A percentile compares a stretch with the other conserved stretches of the same genome.
phyloP scores from a whole-genome alignment of 2,113 vertebrate genomes.

The Pelusios castaneus region DNA sequence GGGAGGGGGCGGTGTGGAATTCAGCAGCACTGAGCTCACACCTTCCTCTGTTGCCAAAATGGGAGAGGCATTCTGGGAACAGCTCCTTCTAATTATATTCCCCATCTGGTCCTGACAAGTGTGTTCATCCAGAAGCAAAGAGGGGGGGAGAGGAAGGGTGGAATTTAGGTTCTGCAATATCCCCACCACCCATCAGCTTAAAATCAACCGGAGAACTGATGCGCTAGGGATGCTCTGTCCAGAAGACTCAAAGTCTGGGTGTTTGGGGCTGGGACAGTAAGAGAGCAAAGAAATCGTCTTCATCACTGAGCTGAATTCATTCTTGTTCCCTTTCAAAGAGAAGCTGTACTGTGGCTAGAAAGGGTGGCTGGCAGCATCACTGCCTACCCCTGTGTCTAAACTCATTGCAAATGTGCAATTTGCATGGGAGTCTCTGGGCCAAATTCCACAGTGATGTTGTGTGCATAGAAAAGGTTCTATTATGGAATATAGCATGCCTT shows the following conservation, averaged over 20 bases:
- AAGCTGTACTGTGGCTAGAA: slow-evolving; percentile 19
- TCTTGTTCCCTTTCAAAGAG: slow-evolving; percentile 14
- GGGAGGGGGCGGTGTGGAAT: not conserved
- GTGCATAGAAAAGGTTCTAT: not conserved
- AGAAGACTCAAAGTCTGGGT: not conserved
- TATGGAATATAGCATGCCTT: not conserved
- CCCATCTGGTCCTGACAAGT: slow-evolving; percentile 50
- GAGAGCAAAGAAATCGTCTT: slow-evolving; percentile 2
- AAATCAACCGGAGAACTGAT: not conserved
- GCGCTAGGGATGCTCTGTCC: not conserved
- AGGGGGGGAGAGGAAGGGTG: not conserved
- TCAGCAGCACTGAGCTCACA: slow-evolving; percentile 52
- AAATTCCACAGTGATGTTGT: not conserved
- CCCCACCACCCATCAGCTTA: not conserved
- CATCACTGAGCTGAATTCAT: slow-evolving; percentile 18
- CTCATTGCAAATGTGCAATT: not conserved
- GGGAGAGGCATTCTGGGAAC: slow-evolving; percentile 53
- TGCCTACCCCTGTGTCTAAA: slow-evolving; percentile 49
- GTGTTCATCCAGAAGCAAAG: slow-evolving; percentile 7
- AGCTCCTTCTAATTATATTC: slow-evolving; percentile 55
- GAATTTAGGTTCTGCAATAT: not conserved
- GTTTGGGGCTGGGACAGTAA: not conserved
- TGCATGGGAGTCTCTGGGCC: not conserved
- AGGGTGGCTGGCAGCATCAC: not conserved
- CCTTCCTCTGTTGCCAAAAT: slow-evolving; percentile 52